phyloP scores from a whole-genome alignment of 2,888 invertebrate genomes.

The Andricus quercusramuli region DNA sequence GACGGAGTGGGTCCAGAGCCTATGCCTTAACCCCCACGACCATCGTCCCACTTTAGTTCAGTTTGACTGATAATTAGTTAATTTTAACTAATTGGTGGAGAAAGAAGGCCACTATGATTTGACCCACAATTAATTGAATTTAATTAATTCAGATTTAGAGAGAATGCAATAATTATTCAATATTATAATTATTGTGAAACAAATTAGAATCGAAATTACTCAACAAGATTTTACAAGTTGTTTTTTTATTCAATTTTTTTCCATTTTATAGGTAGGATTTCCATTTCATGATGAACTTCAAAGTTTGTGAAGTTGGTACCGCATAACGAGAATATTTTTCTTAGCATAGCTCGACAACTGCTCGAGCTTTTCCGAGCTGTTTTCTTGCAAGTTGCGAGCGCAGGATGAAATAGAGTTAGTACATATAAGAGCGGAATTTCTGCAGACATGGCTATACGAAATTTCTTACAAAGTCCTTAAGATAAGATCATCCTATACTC shows the following conservation, averaged over 20 bases:
- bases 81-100: too few relatives aligned
- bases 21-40: too few relatives aligned
- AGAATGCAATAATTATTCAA: too few relatives aligned
- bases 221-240: background rate
- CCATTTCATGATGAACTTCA: background rate
- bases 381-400: background rate
- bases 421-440: background rate
- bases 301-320: background rate
- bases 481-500: conserved; percentile 6
- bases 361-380: background rate
- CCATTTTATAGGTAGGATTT: too few relatives aligned
- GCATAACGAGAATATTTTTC: background rate
- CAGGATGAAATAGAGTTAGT: conserved; percentile 2
- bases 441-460: background rate
- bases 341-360: background rate
- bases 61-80: too few relatives aligned
- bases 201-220: too few relatives aligned
- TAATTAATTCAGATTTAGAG: too few relatives aligned
- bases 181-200: too few relatives aligned
- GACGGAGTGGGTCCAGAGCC: too few relatives aligned
- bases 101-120: too few relatives aligned
- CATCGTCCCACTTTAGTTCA: too few relatives aligned
- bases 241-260: background rate
- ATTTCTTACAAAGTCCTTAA: conserved; percentile 17
- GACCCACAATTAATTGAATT: too few relatives aligned